phyloP scores from a whole-genome alignment of 2,888 invertebrate genomes.

The Amphipoea oculea region DNA sequence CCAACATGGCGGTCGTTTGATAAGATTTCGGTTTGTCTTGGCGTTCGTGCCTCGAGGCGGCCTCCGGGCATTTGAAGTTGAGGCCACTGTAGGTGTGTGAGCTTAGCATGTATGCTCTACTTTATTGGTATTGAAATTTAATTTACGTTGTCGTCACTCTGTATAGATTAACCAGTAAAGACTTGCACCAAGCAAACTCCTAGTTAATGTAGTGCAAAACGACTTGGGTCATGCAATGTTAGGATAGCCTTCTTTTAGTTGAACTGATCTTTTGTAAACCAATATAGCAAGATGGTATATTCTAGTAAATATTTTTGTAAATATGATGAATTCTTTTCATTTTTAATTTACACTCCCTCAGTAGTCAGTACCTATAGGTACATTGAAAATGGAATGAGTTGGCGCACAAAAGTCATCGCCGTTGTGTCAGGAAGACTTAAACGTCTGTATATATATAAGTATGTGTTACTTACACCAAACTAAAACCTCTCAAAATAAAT shows the following conservation, averaged over 20 bases:
- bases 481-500: neutral
- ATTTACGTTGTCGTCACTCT: neutral
- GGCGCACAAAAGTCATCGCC: neutral
- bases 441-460: neutral
- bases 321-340: neutral
- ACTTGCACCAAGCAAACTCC: neutral
- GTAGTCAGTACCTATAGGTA: neutral
- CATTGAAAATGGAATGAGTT: neutral
- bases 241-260: neutral
- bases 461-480: neutral
- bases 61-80: constrained; percentile 85
- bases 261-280: neutral
- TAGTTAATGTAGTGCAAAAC: neutral
- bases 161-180: neutral
- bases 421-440: neutral
- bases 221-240: neutral
- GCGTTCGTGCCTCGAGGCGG: constrained; percentile 87
- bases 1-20: constrained; percentile 88
- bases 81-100: constrained; percentile 73
- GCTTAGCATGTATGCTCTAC: constrained; percentile 73
- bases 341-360: too few species aligned
- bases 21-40: constrained; percentile 90
- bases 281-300: neutral
- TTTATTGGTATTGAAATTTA: neutral
- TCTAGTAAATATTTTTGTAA: neutral